Percentiles rank a stretch among this genome's conserved stretches.
Evolutionary conservation across 1,140 invertebrate species (phyloP).

Genomic region (Drosophila paulistorum): DNA sequence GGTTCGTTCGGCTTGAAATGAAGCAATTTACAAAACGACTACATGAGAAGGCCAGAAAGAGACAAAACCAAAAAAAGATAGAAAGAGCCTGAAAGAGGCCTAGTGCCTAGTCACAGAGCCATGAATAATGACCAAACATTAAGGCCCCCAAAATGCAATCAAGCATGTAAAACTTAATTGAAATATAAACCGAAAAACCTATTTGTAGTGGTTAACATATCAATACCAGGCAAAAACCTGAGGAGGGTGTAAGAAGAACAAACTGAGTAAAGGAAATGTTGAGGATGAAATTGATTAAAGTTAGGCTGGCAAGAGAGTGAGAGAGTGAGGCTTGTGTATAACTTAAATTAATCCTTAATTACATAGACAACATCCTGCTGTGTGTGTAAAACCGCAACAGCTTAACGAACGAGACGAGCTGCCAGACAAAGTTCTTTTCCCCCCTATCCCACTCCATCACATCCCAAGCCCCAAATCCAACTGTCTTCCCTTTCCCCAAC

Average conservation of each 20-base stretch:
- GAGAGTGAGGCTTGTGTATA: conserved; percentile 50
- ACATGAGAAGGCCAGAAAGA: conserved; percentile 25
- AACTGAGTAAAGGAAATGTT: conserved; percentile 1
- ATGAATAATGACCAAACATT: conserved; percentile 75
- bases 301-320: conserved; percentile 16
- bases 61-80: background rate
- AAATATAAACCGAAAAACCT: conserved; percentile 75
- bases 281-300: conserved; percentile 58
- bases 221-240: conserved; percentile 38
- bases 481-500: conserved; percentile 26
- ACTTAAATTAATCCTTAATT: conserved; percentile 83
- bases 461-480: background rate
- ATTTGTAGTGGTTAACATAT: conserved; percentile 73
- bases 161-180: conserved; percentile 80
- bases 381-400: conserved; percentile 67
- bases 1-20: conserved; percentile 46
- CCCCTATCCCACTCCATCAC: background rate
- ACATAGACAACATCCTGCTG: conserved; percentile 82
- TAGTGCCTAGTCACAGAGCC: conserved; percentile 56
- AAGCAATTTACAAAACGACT: conserved; percentile 64
- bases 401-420: conserved; percentile 81
- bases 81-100: conserved; percentile 28
- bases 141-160: conserved; percentile 75
- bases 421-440: conserved; percentile 46
- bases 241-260: background rate